Base-by-base conservation (phyloP, 1,140 invertebrate species). In the Drosophila tsacasi region DNA sequence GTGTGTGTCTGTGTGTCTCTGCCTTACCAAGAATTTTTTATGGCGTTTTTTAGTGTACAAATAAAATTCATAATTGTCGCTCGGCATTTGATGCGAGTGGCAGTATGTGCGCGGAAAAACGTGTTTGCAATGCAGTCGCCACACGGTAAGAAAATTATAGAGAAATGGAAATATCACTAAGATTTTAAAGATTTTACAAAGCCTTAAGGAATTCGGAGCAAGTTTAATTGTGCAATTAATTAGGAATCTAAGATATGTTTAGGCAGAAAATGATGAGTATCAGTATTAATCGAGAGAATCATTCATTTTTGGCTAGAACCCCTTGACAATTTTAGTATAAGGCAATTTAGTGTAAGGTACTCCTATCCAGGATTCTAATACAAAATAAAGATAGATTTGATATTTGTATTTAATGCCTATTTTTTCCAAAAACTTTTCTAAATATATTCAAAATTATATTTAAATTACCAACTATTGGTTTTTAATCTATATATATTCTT, bases 31-130 rank as follows among this genome's bases (percentile, higher is more conserved):
- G 79, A 91, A 86, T 91, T 76, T 86, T 90, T 83, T 74, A 87
- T 89, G 64, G 72, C 77, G 68, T 89, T 81, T 83, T 79, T 60
- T 71, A 79, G 76, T 83, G 44, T 66, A 59, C 69, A 61, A 89
- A 83, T 80, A 78, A 80, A 84, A 89, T 71, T 84, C 77, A 90
- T 89, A 89, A 89, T 89, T 89, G 84, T 90, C 74, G 84, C 74
- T 71, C 61, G 54, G 75, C 75, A 77, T 77, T 76, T 77, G 72
- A 59, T 76, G 63, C 63, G 47, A 57, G 54, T 57, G 54, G 35
- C 21, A 67, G 62, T 69, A 66, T 69, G 66, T 44, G 63, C 63
- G 71, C 19, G 37, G 35, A 60, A 58, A 81, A 82, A 85, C 82
- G 84, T 79, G 83, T 86, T 85, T 79, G 47, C 66, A 73, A 60